These are phyloP conservation scores for Rutpela maculata DNA, from an alignment of 2,888 invertebrate species.

Conservation along the genomic window DNA sequence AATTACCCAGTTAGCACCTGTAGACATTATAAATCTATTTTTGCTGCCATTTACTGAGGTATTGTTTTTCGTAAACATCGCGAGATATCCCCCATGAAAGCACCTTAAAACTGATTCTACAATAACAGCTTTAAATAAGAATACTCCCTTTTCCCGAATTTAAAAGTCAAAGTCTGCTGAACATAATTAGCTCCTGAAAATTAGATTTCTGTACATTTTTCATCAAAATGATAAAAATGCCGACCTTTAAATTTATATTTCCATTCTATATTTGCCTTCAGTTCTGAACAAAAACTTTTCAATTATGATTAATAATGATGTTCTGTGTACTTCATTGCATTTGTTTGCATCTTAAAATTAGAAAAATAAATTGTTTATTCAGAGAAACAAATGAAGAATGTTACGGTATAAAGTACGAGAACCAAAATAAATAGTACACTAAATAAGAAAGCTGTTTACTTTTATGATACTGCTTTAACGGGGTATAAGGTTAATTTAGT, in stretches of 20 bases:
- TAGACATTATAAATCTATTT: too few relatives aligned
- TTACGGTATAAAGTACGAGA: neutral
- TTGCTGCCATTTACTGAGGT: too few relatives aligned
- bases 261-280: conserved; percentile 18
- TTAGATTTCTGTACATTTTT: conserved; percentile 19
- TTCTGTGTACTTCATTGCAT: neutral
- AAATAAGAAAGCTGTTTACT: conserved; percentile 16
- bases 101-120: too few relatives aligned
- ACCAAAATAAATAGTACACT: neutral
- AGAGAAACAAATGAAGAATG: conserved; percentile 1
- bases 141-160: conserved; percentile 8
- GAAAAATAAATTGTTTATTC: conserved; percentile 18
- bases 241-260: conserved; percentile 25
- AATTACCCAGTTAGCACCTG: too few relatives aligned
- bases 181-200: conserved; percentile 27
- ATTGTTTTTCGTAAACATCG: too few relatives aligned
- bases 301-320: conserved; percentile 22
- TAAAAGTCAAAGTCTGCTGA: conserved; percentile 7
- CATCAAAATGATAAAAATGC: conserved; percentile 11
- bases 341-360: conserved; percentile 16
- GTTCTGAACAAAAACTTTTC: conserved; percentile 21
- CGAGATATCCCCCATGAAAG: too few relatives aligned
- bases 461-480: neutral
- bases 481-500: conserved; percentile 1
- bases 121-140: too few relatives aligned